Percentiles rank a stretch among this genome's conserved stretches.
Evolutionary conservation across 2,888 invertebrate species (phyloP).

Genomic region (Willowsia nigromaculata): DNA sequence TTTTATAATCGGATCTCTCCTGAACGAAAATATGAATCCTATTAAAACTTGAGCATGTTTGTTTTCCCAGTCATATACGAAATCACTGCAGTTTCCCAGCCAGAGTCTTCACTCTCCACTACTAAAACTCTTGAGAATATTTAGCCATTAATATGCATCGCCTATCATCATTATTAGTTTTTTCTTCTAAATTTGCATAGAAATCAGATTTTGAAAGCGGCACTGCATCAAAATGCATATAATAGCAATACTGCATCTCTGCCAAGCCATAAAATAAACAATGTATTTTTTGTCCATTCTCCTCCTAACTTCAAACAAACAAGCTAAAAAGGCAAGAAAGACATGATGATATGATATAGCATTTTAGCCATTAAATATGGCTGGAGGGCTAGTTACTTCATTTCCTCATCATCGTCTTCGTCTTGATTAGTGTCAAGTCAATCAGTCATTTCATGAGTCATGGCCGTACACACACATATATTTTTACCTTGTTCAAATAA

Average conservation of each 20-base stretch:
- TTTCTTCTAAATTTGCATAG: constrained; percentile 53
- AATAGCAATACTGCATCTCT: neutral
- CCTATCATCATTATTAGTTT: constrained; percentile 35
- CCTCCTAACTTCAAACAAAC: neutral
- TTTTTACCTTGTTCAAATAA: constrained; percentile 42
- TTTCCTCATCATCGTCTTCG: constrained; percentile 15
- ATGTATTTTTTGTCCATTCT: constrained; percentile 18
- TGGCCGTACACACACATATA: neutral
- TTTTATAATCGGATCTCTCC: constrained; percentile 30
- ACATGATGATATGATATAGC: no score
- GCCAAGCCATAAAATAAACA: neutral
- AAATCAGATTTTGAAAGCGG: constrained; percentile 49
- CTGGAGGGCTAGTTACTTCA: constrained; percentile 38
- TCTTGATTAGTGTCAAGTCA: constrained; percentile 62
- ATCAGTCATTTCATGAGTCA: constrained; percentile 55
- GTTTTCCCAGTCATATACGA: neutral
- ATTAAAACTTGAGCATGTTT: neutral
- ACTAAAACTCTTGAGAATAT: neutral
- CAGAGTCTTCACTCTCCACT: neutral
- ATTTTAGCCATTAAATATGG: neutral
- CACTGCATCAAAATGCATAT: neutral
- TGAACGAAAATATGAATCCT: constrained; percentile 18
- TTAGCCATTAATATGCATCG: constrained; percentile 41
- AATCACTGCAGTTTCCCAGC: neutral
- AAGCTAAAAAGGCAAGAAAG: neutral